These are phyloP conservation scores for Amblyjoppa proteus DNA, from an alignment of 2,888 invertebrate species.

Conservation along the genomic window DNA sequence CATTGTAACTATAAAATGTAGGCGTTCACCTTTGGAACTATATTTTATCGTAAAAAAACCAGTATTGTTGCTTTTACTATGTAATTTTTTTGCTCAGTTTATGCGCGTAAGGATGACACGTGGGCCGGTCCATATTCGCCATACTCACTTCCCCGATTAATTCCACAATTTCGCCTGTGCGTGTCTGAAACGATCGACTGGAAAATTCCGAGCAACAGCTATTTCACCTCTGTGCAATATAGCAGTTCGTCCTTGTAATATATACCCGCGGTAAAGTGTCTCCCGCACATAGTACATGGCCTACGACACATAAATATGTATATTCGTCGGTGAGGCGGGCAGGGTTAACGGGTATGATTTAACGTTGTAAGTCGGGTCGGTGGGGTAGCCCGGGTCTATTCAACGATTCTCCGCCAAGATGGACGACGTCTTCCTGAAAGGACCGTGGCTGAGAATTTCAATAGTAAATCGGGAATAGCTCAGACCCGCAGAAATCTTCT, in stretches of 20 bases:
- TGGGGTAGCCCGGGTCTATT: constrained; percentile 59
- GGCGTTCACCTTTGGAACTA: too few species aligned
- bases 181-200: background rate
- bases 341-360: constrained; percentile 75
- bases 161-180: background rate
- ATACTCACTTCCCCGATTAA: too few species aligned
- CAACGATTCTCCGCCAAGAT: constrained; percentile 72
- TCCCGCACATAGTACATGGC: constrained; percentile 31
- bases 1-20: too few species aligned
- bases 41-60: too few species aligned
- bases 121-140: too few species aligned
- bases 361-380: constrained; percentile 70
- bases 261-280: constrained; percentile 9
- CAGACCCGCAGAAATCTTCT: constrained; percentile 67
- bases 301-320: constrained; percentile 62
- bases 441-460: constrained; percentile 77
- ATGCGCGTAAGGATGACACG: too few species aligned
- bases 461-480: constrained; percentile 76
- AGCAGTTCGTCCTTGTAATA: constrained; percentile 4
- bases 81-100: too few species aligned
- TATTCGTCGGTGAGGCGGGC: constrained; percentile 39
- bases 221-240: background rate
- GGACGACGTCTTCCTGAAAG: constrained; percentile 79
- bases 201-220: background rate
- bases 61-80: too few species aligned